phyloP scores from a whole-genome alignment of 2,888 invertebrate genomes.

The Lasioglossum calceatum region DNA sequence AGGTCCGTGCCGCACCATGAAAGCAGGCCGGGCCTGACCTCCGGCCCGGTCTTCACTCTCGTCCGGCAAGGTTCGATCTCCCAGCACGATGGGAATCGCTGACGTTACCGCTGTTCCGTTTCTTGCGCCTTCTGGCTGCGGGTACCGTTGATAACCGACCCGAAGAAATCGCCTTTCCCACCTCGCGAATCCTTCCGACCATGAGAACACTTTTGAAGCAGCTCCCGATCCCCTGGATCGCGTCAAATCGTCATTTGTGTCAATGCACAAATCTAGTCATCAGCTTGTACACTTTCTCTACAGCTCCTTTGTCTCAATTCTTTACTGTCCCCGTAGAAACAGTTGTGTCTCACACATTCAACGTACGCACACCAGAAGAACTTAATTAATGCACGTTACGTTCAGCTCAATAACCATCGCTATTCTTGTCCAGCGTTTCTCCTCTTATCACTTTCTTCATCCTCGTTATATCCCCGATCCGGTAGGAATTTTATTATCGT shows the following conservation, averaged over 20 bases:
- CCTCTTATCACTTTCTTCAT: neutral
- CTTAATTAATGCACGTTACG: neutral
- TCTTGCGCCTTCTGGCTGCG: neutral
- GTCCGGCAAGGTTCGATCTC: constrained; percentile 46
- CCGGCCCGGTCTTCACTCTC: constrained; percentile 75
- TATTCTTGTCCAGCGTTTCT: neutral
- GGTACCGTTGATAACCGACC: neutral
- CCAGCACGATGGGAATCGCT: constrained; percentile 36
- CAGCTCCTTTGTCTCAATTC: neutral
- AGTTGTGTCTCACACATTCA: neutral
- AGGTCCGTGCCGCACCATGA: constrained; percentile 68
- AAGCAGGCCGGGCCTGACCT: constrained; percentile 76
- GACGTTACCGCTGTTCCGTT: constrained; percentile 24
- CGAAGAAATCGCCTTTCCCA: neutral
- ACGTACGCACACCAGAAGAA: neutral
- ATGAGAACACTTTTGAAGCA: neutral
- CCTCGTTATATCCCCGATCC: neutral
- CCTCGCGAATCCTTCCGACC: neutral
- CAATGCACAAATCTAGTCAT: too few species aligned
- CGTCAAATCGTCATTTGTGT: neutral
- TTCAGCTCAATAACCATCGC: neutral
- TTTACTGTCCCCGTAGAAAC: neutral
- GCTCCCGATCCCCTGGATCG: neutral
- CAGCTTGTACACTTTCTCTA: neutral
- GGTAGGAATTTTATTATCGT: neutral